Conservation (phyloP, 2,888 invertebrate genomes). For the Acrobasis consociella region DNA sequence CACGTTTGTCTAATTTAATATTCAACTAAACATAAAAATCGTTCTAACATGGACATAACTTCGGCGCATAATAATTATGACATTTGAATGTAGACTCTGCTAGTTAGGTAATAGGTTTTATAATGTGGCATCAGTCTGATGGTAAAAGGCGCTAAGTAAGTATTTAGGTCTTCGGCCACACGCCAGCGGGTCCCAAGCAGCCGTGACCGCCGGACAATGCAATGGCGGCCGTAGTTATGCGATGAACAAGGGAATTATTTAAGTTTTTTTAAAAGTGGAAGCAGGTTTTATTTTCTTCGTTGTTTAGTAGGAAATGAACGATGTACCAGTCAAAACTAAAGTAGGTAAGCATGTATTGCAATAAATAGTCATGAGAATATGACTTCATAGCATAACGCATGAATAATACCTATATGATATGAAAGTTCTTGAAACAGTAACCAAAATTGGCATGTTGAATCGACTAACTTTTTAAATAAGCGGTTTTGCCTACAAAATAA, state of each 20-base stretch:
- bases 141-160: constrained; percentile 13
- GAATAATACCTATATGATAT: too few species aligned
- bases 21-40: constrained; percentile 1
- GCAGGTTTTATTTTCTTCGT: background rate
- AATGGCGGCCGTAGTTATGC: constrained; percentile 12
- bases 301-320: background rate
- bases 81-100: constrained; percentile 6
- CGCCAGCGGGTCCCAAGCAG: constrained; percentile 24
- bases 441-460: too few species aligned
- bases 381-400: too few species aligned
- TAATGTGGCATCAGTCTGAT: background rate
- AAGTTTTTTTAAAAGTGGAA: background rate
- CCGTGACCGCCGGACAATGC: constrained; percentile 22
- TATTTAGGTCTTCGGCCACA: constrained; percentile 26
- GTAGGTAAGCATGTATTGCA: too few species aligned
- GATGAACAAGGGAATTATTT: constrained; percentile 5
- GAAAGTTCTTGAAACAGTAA: too few species aligned
- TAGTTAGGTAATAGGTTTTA: constrained; percentile 10
- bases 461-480: too few species aligned
- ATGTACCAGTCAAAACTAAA: background rate
- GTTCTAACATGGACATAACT: background rate
- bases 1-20: constrained; percentile 10
- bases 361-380: too few species aligned
- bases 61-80: background rate
- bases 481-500: too few species aligned